These are phyloP conservation scores for Poecilia velifera DNA, from an alignment of 2,797 vertebrate species.

Conservation along the genomic window DNA sequence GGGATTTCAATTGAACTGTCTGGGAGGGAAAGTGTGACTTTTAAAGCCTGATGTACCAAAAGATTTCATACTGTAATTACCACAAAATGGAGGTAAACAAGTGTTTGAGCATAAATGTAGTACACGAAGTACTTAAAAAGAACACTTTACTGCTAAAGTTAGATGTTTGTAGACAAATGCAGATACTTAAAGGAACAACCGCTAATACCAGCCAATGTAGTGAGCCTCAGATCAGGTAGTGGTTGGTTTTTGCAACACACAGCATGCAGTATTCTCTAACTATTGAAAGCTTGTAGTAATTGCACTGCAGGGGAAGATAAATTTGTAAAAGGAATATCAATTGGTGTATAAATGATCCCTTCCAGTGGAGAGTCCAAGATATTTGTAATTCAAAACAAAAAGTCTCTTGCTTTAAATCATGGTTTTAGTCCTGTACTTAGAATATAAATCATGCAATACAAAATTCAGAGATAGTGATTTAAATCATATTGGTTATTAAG, in stretches of 20 bases:
- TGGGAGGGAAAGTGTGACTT: background rate
- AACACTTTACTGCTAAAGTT: background rate
- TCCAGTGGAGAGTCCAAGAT: background rate
- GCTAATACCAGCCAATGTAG: background rate
- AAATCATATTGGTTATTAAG: background rate
- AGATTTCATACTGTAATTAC: background rate
- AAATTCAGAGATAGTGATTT: background rate
- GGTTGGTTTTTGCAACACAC: background rate
- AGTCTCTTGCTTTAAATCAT: background rate
- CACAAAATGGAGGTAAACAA: background rate
- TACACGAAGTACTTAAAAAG: background rate
- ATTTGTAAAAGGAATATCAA: background rate
- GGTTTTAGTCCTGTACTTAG: background rate
- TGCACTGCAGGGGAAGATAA: background rate
- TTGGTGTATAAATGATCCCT: background rate
- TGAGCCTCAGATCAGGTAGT: background rate
- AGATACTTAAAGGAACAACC: background rate
- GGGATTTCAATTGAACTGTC: background rate
- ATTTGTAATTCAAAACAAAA: background rate
- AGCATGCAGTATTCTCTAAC: background rate
- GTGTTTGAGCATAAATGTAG: background rate
- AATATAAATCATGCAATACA: background rate
- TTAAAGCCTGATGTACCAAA: background rate
- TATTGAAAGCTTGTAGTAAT: background rate
- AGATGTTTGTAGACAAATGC: background rate